These are phyloP conservation scores for Loris lydekkerianus DNA, from an alignment of 2,797 vertebrate genomes.

Conservation along the genomic window DNA sequence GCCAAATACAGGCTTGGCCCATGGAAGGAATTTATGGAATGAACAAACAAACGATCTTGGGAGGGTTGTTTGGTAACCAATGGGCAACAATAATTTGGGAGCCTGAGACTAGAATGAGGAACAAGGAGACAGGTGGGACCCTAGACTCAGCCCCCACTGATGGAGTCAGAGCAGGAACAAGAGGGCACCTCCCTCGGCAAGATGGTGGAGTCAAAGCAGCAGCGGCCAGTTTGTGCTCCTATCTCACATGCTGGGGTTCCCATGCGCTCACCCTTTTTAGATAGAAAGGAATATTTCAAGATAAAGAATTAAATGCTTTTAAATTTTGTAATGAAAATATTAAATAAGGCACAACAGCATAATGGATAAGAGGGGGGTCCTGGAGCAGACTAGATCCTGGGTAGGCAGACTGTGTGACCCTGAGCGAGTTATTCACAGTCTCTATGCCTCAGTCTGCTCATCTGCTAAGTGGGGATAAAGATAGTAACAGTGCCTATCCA, in stretches of 20 bases:
- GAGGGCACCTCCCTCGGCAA: not conserved
- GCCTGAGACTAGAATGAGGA: not conserved
- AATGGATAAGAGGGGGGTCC: not conserved
- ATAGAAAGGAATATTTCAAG: slow-evolving; percentile 28
- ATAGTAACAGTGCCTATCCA: not conserved
- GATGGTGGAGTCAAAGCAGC: not conserved
- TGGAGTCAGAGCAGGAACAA: not conserved
- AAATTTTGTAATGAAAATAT: slow-evolving; percentile 24
- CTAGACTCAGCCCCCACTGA: not conserved
- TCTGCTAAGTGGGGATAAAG: not conserved
- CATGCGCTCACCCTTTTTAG: not conserved
- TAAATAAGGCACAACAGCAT: not conserved
- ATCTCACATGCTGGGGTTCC: not conserved
- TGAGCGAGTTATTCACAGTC: not conserved
- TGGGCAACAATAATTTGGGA: not conserved
- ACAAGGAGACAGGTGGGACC: not conserved
- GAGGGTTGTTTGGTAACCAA: not conserved
- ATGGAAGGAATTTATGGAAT: not conserved
- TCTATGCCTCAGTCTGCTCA: not conserved
- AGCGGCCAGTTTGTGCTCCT: not conserved
- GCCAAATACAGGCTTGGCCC: not conserved
- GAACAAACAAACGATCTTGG: not conserved
- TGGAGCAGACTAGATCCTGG: not conserved
- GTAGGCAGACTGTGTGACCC: not conserved
- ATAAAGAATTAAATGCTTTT: not conserved